A percentile compares a stretch with the other conserved stretches of the same genome.
These are phyloP conservation scores for Muricea muricata DNA, from an alignment of 92 coral and sea anemone genomes.

Conservation along the genomic window DNA sequence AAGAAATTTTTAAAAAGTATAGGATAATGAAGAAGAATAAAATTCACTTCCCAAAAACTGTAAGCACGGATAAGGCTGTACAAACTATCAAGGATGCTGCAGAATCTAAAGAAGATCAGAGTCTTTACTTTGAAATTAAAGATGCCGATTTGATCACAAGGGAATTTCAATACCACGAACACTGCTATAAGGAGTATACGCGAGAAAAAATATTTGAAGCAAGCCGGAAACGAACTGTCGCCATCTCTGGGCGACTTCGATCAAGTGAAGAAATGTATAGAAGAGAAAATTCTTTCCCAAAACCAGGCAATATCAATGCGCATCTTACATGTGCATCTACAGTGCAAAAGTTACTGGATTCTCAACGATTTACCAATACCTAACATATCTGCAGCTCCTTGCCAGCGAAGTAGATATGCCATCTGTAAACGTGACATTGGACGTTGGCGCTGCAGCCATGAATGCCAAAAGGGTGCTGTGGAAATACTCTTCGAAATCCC, in stretches of 20 bases:
- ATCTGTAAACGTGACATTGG: constrained; percentile 1
- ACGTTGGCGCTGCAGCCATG: constrained; percentile 28
- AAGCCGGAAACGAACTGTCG: background rate
- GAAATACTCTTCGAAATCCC: background rate
- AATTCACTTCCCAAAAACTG: too few species aligned
- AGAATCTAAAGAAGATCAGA: background rate
- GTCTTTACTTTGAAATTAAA: constrained; percentile 7
- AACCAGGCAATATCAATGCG: background rate
- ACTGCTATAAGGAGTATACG: background rate
- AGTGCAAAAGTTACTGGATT: constrained; percentile 22
- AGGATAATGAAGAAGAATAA: background rate
- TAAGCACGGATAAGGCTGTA: too few species aligned
- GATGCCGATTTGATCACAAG: background rate
- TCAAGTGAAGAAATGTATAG: background rate
- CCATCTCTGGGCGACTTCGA: background rate
- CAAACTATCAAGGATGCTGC: background rate
- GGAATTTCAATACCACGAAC: background rate
- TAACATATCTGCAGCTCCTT: background rate
- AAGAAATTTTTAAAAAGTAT: too few species aligned
- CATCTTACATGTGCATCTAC: too few species aligned
- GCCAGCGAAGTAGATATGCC: constrained; percentile 21
- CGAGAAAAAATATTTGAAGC: background rate
- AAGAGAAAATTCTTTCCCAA: background rate
- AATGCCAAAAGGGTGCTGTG: constrained; percentile 11
- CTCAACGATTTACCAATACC: constrained; percentile 1